A percentile compares a stretch with the other conserved stretches of the same genome.
Conservation (phyloP, 2,113 vertebrate species). For the Nibea albiflora region DNA sequence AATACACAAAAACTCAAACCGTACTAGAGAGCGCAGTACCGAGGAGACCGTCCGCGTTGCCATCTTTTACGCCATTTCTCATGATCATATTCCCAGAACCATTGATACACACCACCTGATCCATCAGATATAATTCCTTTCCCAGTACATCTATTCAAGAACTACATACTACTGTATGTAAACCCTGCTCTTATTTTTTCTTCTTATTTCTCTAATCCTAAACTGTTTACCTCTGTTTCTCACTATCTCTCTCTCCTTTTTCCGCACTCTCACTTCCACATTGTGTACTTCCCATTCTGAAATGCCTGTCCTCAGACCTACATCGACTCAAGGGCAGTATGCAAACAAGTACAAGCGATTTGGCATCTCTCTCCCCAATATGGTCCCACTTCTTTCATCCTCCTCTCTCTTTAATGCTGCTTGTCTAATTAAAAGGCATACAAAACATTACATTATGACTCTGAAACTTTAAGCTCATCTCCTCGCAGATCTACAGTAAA, state of each 20-base stretch:
- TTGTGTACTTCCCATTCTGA: slow-evolving; percentile 2
- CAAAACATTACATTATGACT: slow-evolving; percentile 64
- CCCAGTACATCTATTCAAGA: slow-evolving; percentile 54
- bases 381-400: slow-evolving; percentile 18
- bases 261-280: background rate
- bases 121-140: slow-evolving; percentile 63
- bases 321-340: slow-evolving; percentile 41
- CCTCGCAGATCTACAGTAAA: slow-evolving; percentile 57
- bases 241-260: slow-evolving; percentile 4
- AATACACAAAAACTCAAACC: too few species aligned
- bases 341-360: slow-evolving; percentile 45
- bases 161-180: slow-evolving; percentile 42
- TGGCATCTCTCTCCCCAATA: slow-evolving; percentile 22
- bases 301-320: slow-evolving; percentile 16
- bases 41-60: too few species aligned
- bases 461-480: slow-evolving; percentile 46
- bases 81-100: slow-evolving; percentile 50
- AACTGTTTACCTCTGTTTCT: slow-evolving; percentile 24
- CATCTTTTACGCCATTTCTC: slow-evolving; percentile 47
- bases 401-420: slow-evolving; percentile 40
- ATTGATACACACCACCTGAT: slow-evolving; percentile 56
- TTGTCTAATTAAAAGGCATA: slow-evolving; percentile 70
- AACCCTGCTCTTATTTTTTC: slow-evolving; percentile 38
- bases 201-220: slow-evolving; percentile 62
- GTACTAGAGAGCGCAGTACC: too few species aligned